phyloP scores from a whole-genome alignment of 2,888 invertebrate genomes.

The Oxyscelio sp. region DNA sequence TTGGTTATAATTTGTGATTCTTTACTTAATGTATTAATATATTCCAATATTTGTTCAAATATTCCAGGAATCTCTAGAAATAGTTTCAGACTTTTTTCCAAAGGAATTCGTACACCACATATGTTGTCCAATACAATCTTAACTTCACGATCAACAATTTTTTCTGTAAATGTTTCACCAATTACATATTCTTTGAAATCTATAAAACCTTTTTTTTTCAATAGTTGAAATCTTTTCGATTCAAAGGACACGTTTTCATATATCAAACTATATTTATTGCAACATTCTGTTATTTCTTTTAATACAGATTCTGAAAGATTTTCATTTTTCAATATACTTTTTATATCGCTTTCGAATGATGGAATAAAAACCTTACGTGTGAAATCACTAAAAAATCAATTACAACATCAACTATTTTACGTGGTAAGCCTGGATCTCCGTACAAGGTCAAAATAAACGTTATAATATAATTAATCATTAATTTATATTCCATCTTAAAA shows the following conservation, averaged over 20 bases:
- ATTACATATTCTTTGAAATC: neutral
- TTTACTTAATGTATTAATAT: conserved; percentile 22
- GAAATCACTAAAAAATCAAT: no score
- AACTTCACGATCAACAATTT: neutral
- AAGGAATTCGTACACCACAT: neutral
- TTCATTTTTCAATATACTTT: neutral
- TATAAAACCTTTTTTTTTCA: neutral
- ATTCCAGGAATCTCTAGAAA: neutral
- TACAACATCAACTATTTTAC: no score
- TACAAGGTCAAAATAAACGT: neutral
- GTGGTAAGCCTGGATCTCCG: no score
- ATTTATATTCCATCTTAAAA: no score
- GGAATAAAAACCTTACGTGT: neutral
- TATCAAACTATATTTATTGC: neutral
- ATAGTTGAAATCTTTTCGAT: neutral
- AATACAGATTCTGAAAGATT: neutral
- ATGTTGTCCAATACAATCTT: neutral
- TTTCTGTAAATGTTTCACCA: neutral
- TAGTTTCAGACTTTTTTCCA: neutral
- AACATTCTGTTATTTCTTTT: neutral
- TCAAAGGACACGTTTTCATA: neutral
- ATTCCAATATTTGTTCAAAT: conserved; percentile 1
- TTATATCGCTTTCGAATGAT: neutral
- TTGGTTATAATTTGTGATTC: conserved; percentile 34
- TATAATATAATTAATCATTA: neutral